Percentiles rank a stretch among this genome's conserved stretches.
phyloP scores from a whole-genome alignment of 2,888 invertebrate genomes.

The Calliphora vomitoria region DNA sequence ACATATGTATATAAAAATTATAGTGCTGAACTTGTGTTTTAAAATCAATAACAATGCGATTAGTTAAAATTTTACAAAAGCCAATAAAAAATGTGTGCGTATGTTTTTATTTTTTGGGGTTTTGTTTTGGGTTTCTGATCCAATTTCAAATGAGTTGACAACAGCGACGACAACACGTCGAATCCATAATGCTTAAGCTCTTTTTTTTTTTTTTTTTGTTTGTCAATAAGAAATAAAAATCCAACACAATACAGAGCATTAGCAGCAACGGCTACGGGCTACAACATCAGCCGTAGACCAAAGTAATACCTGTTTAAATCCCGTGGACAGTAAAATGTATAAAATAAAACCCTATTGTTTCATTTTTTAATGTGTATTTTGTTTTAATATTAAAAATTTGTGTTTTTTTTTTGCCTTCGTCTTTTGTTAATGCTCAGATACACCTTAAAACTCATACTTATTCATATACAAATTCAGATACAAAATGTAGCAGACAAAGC shows the following conservation, averaged over 20 bases:
- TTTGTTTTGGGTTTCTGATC: slow-evolving; percentile 75
- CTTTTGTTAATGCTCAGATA: slow-evolving; percentile 50
- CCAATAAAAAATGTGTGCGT: slow-evolving; percentile 46
- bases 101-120: slow-evolving; percentile 23
- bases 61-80: slow-evolving; percentile 67
- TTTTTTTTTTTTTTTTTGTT: slow-evolving; percentile 8
- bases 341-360: slow-evolving; percentile 57
- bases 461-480: slow-evolving; percentile 16
- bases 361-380: slow-evolving; percentile 48
- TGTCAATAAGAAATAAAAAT: slow-evolving; percentile 39
- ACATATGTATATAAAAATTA: neutral
- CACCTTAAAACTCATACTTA: slow-evolving; percentile 51
- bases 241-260: slow-evolving; percentile 42
- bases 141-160: slow-evolving; percentile 81
- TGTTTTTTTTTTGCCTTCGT: slow-evolving; percentile 18
- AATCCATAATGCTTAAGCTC: slow-evolving; percentile 66
- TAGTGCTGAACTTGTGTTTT: slow-evolving; percentile 47
- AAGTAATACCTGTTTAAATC: slow-evolving; percentile 72
- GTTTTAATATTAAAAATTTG: slow-evolving; percentile 48
- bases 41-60: slow-evolving; percentile 68
- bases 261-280: neutral
- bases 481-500: slow-evolving; percentile 30
- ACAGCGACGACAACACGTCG: slow-evolving; percentile 75
- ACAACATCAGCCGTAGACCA: slow-evolving; percentile 25
- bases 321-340: slow-evolving; percentile 45